These are phyloP conservation scores for Colistium nudipinnis DNA, from an alignment of 2,113 vertebrate genomes.

Conservation along the genomic window DNA sequence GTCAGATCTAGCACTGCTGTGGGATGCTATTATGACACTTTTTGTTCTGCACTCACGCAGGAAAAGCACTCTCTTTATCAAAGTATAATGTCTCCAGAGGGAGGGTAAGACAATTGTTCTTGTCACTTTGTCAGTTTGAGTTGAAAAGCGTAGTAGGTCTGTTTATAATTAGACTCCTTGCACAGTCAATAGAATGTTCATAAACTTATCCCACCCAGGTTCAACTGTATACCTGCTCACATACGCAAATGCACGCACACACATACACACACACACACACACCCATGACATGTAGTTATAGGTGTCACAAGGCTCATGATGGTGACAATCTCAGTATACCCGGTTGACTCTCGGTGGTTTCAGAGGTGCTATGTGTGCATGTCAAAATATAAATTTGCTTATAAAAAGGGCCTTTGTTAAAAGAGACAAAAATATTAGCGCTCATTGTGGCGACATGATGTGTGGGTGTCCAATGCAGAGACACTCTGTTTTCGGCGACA, in stretches of 20 bases:
- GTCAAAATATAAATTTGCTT: slow-evolving; percentile 19
- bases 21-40: slow-evolving; percentile 59
- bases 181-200: slow-evolving; percentile 34
- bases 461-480: slow-evolving; percentile 59
- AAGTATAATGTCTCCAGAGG: slow-evolving; percentile 64
- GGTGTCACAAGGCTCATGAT: background rate
- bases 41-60: slow-evolving; percentile 43
- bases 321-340: background rate
- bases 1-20: slow-evolving; percentile 57
- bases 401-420: slow-evolving; percentile 25
- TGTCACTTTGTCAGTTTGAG: slow-evolving; percentile 63
- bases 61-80: slow-evolving; percentile 67
- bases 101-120: slow-evolving; percentile 49
- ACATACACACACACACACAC: background rate
- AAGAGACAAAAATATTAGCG: slow-evolving; percentile 5
- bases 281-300: background rate
- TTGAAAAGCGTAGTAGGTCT: slow-evolving; percentile 46
- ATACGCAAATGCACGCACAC: background rate
- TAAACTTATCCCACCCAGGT: slow-evolving; percentile 9
- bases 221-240: background rate
- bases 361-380: slow-evolving; percentile 9
- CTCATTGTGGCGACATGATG: slow-evolving; percentile 31
- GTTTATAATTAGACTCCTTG: slow-evolving; percentile 56
- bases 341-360: slow-evolving; percentile 8
- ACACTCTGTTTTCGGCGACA: slow-evolving; percentile 61